Base-by-base conservation (phyloP, 2,888 invertebrate genomes). In the Heliconius charithonia region DNA sequence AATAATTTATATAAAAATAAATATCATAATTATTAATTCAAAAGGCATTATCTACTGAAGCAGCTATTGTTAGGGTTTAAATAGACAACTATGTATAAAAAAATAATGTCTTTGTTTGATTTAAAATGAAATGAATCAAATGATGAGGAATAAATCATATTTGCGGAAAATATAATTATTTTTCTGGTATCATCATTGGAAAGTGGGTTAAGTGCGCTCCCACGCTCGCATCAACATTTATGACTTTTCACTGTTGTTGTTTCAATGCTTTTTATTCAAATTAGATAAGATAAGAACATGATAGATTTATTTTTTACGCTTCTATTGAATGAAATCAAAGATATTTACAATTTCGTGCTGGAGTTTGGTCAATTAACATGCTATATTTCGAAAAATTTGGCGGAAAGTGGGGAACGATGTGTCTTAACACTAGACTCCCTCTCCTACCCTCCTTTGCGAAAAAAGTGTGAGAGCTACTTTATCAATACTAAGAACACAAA, bases 171-270 rank as follows among this genome's bases (percentile, higher is more conserved):
- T 71, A 72, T 59, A 72, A 72, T 72, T 72, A 72, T 72, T 32
- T 72, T 72, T 37, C 72, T 72, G 59, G 59, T 59, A 59, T 72
- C 72, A 71, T 71, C 71, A 59, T 37, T 72, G 72, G 59, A 37
- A 59, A 72, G 25, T 59, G 72, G 72, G 72, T 72, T 72, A 72
- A 59, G 72, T 72, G 32, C 16, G 59, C 72, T 59, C 19, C 59
- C 32, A 59, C 16, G 72, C 72, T 59, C 59, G 37, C 59, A 32
- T 37, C 59, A 12, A 71, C 71, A 56, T 72, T 56, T 59, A 59
- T 72, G 59, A 59, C n/a, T n/a, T n/a, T 72, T 59, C 59, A 37
- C 59, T 59, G 29, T 56, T 56, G 29, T 71, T 71, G 29, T 51
- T 71, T 41, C 70, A 71, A 59, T 72, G 29, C 6, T 72, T 59